Conservation (phyloP, 2,113 vertebrate species). For the Pantherophis guttatus region DNA sequence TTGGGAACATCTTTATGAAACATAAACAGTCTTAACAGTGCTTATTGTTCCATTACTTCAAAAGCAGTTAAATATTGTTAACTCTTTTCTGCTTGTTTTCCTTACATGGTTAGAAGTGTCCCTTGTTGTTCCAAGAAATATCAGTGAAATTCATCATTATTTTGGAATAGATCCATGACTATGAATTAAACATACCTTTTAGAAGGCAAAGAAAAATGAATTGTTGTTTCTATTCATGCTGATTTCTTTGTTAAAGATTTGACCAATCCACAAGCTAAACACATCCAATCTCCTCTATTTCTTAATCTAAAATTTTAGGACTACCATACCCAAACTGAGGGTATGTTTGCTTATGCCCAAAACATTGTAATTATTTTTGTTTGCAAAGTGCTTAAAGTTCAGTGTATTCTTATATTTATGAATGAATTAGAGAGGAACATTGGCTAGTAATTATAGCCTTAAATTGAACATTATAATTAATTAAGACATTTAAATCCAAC, state of each 20-base stretch:
- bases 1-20: background rate
- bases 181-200: background rate
- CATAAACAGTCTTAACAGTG: constrained; percentile 11
- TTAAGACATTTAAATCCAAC: background rate
- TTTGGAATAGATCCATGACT: background rate
- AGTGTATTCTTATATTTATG: background rate
- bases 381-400: background rate
- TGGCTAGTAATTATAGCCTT: background rate
- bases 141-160: background rate
- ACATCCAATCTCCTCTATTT: background rate
- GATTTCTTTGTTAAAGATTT: background rate
- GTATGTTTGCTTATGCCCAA: background rate
- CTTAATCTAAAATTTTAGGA: background rate
- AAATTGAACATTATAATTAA: background rate
- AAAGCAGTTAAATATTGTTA: constrained; percentile 17
- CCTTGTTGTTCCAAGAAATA: background rate
- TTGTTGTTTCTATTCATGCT: background rate
- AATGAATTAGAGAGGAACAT: background rate
- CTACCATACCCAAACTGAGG: background rate
- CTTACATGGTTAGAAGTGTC: background rate
- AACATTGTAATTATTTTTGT: background rate
- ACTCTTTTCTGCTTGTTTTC: background rate
- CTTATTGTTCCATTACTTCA: constrained; percentile 18
- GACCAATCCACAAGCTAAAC: background rate
- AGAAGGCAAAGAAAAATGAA: background rate